Evolutionary conservation across 2,113 vertebrate species (phyloP), one percentile per base, ranked within the genome.

Genomic region (Grantiella picta): DNA sequence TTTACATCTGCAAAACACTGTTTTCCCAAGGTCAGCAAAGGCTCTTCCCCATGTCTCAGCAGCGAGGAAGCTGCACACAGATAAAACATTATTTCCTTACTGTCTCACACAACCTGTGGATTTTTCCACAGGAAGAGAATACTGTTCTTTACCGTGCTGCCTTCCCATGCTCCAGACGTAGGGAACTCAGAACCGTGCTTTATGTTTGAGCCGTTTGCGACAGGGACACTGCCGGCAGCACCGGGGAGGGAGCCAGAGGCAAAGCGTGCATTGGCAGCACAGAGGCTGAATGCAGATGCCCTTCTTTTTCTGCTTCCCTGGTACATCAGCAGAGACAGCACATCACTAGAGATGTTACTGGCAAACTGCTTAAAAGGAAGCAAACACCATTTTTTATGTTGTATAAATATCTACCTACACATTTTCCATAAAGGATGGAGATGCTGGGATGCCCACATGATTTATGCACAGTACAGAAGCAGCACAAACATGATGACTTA

Each of bases 401-500:
- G 7, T 59, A 38, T 70, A 71, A 85, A 59, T 86, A 91, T 21
- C 90, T 53, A 86, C n/a, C 61, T 61, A 72, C 36, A 65, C 36
- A 11, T 89, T 89, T 82, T 57, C 91, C 66, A n/a, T 44, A 20
- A 60, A 84, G 71, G 92, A 89, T 60, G 45, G 27, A 66, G 49
- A 54, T 82, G 53, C 85, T 83, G 54, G 72, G 63, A 86, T 95
- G 82, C 45, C 86, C 78, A 47, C 64, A 2, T 89, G 89, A 97
- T 95, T 94, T 92, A 89, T 76, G 44, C 52, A 68, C 87, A 16
- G 66, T 14, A 21, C 54, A 84, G 44, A 93, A 92, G 96, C 73
- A 84, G 77, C 57, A 93, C 49, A 86, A 91, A 96, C 91, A 75
- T 2, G 56, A 92, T 94, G 27, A 90, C 96, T 96, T 96, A 95